Evolutionary conservation across 2,797 vertebrate species (phyloP), one percentile per base, ranked within the genome.

Genomic region (Danio albolineatus): DNA sequence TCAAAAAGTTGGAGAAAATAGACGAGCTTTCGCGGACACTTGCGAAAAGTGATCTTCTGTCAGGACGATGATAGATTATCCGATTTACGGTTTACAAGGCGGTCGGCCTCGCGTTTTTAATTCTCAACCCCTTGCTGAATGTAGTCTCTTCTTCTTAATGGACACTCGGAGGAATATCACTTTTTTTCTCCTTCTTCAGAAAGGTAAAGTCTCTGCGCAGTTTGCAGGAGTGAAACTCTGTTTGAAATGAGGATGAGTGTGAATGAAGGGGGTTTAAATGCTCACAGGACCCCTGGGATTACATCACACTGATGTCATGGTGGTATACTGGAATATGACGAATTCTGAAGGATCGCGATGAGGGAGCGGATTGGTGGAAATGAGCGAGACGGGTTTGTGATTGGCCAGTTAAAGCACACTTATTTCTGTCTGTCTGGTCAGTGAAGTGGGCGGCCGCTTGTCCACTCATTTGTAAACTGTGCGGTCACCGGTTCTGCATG

Each of bases 351-450:
- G 90, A 91, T 88, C 90, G 86, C 83, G 38, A 39, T 19, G 12
- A 41, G 14, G 80, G 84, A 61, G 54, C 48, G 65, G 85, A 86
- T 90, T 93, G 86, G 91, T 88, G 86, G 87, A 89, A 86, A 39
- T 43, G 82, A 81, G 87, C 84, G 78, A 85, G 73, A 76, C 67
- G 69, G 66, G 53, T 10, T 49, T 43, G 85, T 69, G 90, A 93
- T 94, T 93, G 92, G 93, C 84, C 88, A 87, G 87, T 86, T 90
- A 89, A 83, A 86, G 83, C 89, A 86, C 59, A 84, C 70, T 89
- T 94, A 95, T 95, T 95, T 95, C 94, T 95, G 94, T 28, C 28
- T 28, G 92, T 73, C 80, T 60, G 90, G 90, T 83, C 89, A 91
- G 54, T n/a, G 41, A 21, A 74, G 73, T 59, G 76, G 72, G 78